These are phyloP conservation scores for Sycobia sp. DNA, from an alignment of 1,140 invertebrate species.

Conservation along the genomic window DNA sequence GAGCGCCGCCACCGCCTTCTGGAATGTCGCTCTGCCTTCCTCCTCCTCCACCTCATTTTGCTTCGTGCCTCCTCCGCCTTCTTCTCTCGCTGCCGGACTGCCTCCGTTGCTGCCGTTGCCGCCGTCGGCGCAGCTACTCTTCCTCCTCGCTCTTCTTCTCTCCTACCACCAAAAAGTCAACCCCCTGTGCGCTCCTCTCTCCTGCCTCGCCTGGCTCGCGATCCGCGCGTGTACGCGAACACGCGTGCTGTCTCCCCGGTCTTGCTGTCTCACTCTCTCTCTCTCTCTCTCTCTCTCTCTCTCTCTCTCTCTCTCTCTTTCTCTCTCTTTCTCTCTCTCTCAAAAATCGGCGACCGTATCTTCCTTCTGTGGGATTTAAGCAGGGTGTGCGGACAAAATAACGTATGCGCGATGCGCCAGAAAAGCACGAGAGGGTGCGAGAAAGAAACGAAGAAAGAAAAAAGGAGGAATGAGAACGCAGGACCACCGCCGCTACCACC, in stretches of 20 bases:
- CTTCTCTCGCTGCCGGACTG: constrained; percentile 34
- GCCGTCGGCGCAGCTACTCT: constrained; percentile 11
- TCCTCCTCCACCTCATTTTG: constrained; percentile 37
- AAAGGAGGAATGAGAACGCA: neutral
- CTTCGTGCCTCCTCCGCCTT: constrained; percentile 36
- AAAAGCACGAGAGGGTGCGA: constrained; percentile 4
- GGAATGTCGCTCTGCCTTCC: constrained; percentile 61
- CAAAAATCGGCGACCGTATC: no score
- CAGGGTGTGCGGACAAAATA: constrained; percentile 15
- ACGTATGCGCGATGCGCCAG: constrained; percentile 19
- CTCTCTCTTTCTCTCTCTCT: neutral
- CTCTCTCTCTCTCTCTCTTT: constrained; percentile 22
- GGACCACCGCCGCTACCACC: neutral
- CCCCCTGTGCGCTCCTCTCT: constrained; percentile 37
- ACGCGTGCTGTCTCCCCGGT: no score
- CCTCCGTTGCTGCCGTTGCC: constrained; percentile 32
- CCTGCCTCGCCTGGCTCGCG: no score
- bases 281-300: constrained; percentile 29
- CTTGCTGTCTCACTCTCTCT: no score
- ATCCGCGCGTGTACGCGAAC: no score
- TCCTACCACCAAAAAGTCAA: constrained; percentile 19
- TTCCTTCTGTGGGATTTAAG: constrained; percentile 15
- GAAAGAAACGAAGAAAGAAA: constrained; percentile 5
- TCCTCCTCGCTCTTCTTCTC: constrained; percentile 28
- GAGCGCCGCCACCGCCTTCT: constrained; percentile 61